Evolutionary conservation across 1,140 invertebrate genomes (phyloP).

Genomic region (Geopemphigus sp.): DNA sequence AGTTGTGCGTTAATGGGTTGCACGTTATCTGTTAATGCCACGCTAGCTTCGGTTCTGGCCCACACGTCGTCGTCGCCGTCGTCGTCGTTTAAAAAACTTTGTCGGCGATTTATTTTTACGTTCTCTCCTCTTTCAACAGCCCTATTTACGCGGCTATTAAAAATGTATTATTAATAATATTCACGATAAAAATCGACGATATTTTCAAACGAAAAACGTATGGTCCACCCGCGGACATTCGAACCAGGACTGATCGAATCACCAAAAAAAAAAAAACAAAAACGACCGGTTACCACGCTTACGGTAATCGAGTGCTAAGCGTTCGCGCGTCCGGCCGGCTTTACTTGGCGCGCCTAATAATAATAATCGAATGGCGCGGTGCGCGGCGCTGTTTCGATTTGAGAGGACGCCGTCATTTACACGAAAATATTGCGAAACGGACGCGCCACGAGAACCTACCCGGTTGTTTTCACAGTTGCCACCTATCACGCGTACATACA

Average conservation of each 20-base stretch:
- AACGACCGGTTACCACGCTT: conserved; percentile 34
- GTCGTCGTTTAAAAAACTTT: conserved; percentile 43
- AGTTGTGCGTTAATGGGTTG: conserved; percentile 42
- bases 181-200: conserved; percentile 40
- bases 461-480: conserved; percentile 41
- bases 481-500: conserved; percentile 29
- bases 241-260: conserved; percentile 19
- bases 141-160: conserved; percentile 36
- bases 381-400: background rate
- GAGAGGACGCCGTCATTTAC: conserved; percentile 20
- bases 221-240: background rate
- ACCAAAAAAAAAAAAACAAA: background rate
- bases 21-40: conserved; percentile 48
- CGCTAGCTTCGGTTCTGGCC: conserved; percentile 27
- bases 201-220: conserved; percentile 29
- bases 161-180: conserved; percentile 47
- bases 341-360: background rate
- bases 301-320: no score
- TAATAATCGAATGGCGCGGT: background rate
- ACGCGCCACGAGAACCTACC: background rate
- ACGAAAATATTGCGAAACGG: conserved; percentile 34
- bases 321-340: no score
- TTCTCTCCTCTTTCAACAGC: conserved; percentile 18
- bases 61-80: conserved; percentile 38
- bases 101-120: conserved; percentile 8